Conservation (phyloP, 92 coral and sea anemone species). For the Porites cylindrica region DNA sequence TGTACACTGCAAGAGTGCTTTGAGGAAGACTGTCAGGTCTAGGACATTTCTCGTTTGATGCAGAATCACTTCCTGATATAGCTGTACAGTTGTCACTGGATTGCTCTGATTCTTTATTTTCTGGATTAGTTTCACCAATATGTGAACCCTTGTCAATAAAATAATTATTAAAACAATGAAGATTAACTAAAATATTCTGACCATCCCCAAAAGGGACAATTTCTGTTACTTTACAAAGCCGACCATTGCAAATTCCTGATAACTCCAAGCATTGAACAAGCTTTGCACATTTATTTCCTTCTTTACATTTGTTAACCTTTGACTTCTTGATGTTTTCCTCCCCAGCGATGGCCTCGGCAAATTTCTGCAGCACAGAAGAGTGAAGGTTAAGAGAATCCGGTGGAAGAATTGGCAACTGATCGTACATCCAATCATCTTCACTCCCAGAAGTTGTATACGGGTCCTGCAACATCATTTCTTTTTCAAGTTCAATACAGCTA, state of each 20-base stretch:
- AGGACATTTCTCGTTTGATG: neutral
- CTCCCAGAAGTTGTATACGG: constrained; percentile 51
- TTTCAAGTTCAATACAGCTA: constrained; percentile 36
- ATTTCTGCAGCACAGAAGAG: constrained; percentile 84
- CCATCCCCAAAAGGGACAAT: constrained; percentile 93
- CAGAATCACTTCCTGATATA: neutral
- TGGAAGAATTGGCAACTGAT: constrained; percentile 46
- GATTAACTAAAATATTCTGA: constrained; percentile 74
- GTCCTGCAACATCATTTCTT: constrained; percentile 45
- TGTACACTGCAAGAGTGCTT: constrained; percentile 42
- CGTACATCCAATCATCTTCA: constrained; percentile 64
- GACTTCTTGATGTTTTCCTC: constrained; percentile 46
- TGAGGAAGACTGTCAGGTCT: constrained; percentile 4
- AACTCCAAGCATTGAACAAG: constrained; percentile 79
- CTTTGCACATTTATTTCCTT: constrained; percentile 58
- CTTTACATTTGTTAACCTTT: constrained; percentile 44
- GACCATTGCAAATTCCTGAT: constrained; percentile 31
- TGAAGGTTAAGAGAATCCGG: constrained; percentile 74
- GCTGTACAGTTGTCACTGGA: neutral
- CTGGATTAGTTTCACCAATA: neutral
- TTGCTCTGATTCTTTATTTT: neutral
- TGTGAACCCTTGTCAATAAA: neutral
- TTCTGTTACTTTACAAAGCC: constrained; percentile 63
- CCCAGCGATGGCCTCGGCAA: constrained; percentile 87
- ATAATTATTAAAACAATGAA: constrained; percentile 13